Evolutionary conservation across 2,113 vertebrate species (phyloP).

Genomic region (Burhinus oedicnemus): DNA sequence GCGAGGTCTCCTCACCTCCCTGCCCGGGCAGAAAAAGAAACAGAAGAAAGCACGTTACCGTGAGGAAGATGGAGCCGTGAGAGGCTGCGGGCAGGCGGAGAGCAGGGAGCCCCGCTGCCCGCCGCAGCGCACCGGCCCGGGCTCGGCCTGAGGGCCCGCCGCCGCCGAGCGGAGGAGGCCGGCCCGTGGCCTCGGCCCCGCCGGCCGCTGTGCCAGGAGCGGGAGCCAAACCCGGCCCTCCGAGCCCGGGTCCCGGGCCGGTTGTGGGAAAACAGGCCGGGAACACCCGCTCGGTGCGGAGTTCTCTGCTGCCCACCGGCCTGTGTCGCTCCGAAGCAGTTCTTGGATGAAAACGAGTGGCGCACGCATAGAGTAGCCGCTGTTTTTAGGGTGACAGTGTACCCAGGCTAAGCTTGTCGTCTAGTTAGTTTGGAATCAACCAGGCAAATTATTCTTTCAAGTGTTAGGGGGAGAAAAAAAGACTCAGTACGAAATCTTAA

Average conservation of each 20-base stretch:
- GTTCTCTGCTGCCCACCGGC: rapidly evolving
- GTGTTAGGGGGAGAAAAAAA: too few relatives aligned
- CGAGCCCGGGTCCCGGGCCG: too few relatives aligned
- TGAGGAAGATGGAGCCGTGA: neutral
- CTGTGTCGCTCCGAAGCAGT: rapidly evolving
- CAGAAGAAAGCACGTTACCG: rapidly evolving
- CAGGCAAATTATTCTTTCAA: neutral
- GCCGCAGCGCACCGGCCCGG: neutral
- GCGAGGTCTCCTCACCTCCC: neutral
- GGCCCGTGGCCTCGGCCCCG: neutral
- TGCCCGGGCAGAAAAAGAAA: neutral
- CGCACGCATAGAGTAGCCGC: rapidly evolving
- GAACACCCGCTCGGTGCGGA: rapidly evolving
- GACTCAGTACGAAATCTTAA: neutral
- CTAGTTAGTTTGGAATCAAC: neutral
- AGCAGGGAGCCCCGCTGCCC: too few relatives aligned
- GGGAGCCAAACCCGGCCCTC: neutral
- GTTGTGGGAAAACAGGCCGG: neutral
- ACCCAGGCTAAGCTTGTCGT: rapidly evolving
- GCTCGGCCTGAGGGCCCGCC: too few relatives aligned
- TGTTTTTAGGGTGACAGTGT: rapidly evolving
- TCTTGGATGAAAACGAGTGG: rapidly evolving
- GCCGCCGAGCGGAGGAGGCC: too few relatives aligned
- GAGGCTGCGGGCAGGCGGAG: neutral
- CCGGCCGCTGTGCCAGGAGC: neutral